A percentile compares a stretch with the other conserved stretches of the same genome.
These are phyloP conservation scores for Drosophila sucinea DNA, from an alignment of 1,140 invertebrate species.

Conservation along the genomic window DNA sequence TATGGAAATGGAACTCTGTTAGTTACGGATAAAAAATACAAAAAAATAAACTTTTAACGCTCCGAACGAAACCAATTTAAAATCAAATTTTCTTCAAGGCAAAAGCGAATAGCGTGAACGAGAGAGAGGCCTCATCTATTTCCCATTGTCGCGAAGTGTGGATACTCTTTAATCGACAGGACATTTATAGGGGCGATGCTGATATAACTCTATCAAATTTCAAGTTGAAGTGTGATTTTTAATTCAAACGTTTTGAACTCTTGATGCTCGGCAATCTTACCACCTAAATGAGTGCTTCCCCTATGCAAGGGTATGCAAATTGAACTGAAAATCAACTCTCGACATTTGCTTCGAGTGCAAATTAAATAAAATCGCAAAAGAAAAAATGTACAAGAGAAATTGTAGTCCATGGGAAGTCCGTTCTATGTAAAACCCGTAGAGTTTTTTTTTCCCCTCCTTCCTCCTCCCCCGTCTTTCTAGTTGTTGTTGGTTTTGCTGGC, in stretches of 20 bases:
- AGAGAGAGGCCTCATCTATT: background rate
- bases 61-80: constrained; percentile 70
- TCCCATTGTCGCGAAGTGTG: background rate
- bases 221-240: too few species aligned
- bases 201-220: too few species aligned
- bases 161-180: background rate
- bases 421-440: constrained; percentile 18
- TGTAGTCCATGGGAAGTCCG: constrained; percentile 37
- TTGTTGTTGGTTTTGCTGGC: constrained; percentile 29
- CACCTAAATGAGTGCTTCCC: background rate
- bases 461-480: background rate
- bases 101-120: background rate
- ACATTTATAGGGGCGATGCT: too few species aligned
- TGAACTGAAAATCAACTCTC: constrained; percentile 31
- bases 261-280: background rate
- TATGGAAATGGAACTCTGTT: constrained; percentile 65
- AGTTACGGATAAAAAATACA: constrained; percentile 38
- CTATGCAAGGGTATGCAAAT: background rate
- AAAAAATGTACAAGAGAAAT: constrained; percentile 49
- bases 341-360: constrained; percentile 68
- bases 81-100: constrained; percentile 69
- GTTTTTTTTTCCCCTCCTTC: constrained; percentile 5
- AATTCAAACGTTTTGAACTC: too few species aligned
- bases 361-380: constrained; percentile 74
- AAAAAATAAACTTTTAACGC: constrained; percentile 12